Percentiles rank a stretch among this genome's conserved stretches.
Evolutionary conservation across 1,140 invertebrate genomes (phyloP).

Genomic region (Platyscapa corneri): DNA sequence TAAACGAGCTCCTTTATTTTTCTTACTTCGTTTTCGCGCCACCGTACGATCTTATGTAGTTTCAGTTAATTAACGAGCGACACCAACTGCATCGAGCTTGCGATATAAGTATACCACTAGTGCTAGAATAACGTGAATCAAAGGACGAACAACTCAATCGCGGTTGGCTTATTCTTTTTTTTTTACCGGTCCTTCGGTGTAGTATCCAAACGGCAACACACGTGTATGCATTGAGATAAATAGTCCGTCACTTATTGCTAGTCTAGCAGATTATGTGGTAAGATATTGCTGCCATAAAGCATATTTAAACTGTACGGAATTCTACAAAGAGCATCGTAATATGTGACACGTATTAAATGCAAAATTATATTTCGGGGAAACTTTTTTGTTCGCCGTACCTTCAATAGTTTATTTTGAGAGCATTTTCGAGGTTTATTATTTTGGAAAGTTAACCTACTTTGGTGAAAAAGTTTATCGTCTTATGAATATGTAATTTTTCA

Average conservation of each 20-base stretch:
- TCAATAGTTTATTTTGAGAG: background rate
- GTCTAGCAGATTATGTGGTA: background rate
- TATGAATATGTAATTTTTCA: no score
- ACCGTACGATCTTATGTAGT: background rate
- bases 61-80: slow-evolving; percentile 5
- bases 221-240: background rate
- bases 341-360: background rate
- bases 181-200: background rate
- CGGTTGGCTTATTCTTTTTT: background rate
- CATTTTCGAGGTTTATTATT: background rate
- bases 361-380: background rate
- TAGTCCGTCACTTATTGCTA: background rate
- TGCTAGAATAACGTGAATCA: background rate
- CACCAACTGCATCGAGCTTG: background rate
- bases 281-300: background rate
- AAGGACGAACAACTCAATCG: background rate
- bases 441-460: background rate
- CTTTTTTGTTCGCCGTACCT: background rate
- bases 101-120: background rate
- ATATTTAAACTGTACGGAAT: background rate
- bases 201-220: background rate
- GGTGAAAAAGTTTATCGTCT: no score
- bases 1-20: background rate
- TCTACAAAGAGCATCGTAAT: background rate
- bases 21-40: background rate